Conservation (phyloP, 2,797 vertebrate species). For the Microtus agrestis region DNA sequence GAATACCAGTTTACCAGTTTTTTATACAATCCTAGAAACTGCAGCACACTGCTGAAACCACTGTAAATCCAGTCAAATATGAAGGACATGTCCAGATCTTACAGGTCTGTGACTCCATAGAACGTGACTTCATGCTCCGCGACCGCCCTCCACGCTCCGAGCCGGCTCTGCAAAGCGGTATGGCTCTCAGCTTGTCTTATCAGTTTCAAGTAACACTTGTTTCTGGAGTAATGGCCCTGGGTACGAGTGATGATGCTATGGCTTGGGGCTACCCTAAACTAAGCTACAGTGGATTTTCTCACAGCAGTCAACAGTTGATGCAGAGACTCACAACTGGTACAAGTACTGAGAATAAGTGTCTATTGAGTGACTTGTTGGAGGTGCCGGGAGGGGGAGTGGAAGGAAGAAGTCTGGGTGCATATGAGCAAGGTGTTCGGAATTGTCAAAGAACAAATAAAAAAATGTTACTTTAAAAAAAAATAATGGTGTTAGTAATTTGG, state of each 20-base stretch:
- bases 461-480: not conserved
- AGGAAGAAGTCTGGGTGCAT: not conserved
- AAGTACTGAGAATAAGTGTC: not conserved
- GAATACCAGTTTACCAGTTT: constrained; percentile 99
- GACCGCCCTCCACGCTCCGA: not conserved
- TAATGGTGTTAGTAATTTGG: not conserved
- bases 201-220: not conserved
- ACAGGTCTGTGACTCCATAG: constrained; percentile 17
- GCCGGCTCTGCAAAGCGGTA: constrained; percentile 16
- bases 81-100: too few relatives aligned
- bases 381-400: not conserved
- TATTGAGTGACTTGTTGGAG: not conserved
- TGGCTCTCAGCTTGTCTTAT: constrained; percentile 55
- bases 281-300: not conserved
- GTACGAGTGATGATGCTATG: too few relatives aligned
- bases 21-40: constrained; percentile 99
- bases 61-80: too few relatives aligned
- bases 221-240: not conserved
- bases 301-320: not conserved
- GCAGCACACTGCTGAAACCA: too few relatives aligned
- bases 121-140: not conserved
- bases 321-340: not conserved
- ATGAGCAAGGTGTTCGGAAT: not conserved
- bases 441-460: not conserved
- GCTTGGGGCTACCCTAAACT: too few relatives aligned